Evolutionary conservation across 2,113 vertebrate genomes (phyloP).

Genomic region (Progne subis): DNA sequence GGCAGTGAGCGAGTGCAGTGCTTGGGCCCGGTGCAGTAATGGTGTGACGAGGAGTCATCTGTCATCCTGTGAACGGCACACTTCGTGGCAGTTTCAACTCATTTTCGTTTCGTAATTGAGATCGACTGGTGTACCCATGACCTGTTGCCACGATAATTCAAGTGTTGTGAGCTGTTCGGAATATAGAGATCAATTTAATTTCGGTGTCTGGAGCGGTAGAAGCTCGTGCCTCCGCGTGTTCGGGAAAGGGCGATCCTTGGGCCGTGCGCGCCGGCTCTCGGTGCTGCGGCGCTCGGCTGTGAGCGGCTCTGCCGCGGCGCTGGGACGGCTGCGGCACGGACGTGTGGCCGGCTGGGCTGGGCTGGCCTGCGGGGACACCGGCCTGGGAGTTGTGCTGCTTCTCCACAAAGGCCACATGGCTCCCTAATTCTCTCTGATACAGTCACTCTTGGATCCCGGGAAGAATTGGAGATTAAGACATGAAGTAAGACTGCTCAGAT

Average conservation of each 20-base stretch:
- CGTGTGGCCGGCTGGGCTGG: neutral
- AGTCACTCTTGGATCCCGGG: fast-evolving
- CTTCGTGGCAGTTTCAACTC: neutral
- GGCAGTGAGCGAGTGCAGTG: neutral
- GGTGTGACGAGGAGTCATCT: neutral
- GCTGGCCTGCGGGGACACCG: neutral
- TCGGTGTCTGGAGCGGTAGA: neutral
- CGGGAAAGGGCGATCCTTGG: neutral
- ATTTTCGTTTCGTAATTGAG: neutral
- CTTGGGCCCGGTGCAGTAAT: neutral
- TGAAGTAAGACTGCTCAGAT: neutral
- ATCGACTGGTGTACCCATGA: neutral
- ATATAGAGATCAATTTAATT: neutral
- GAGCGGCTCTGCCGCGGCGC: fast-evolving
- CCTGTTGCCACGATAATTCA: neutral
- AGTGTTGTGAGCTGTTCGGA: neutral
- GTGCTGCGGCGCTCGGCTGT: neutral
- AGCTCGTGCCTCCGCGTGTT: neutral
- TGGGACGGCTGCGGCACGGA: neutral
- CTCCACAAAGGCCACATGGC: fast-evolving
- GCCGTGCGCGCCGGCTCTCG: neutral
- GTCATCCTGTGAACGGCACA: neutral
- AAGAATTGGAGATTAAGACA: neutral
- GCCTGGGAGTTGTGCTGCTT: neutral
- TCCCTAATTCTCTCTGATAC: neutral